Percentiles rank a stretch among this genome's conserved stretches.
Evolutionary conservation across 92 coral and sea anemone genomes (phyloP).

Genomic region (Palythoa grandiflora): DNA sequence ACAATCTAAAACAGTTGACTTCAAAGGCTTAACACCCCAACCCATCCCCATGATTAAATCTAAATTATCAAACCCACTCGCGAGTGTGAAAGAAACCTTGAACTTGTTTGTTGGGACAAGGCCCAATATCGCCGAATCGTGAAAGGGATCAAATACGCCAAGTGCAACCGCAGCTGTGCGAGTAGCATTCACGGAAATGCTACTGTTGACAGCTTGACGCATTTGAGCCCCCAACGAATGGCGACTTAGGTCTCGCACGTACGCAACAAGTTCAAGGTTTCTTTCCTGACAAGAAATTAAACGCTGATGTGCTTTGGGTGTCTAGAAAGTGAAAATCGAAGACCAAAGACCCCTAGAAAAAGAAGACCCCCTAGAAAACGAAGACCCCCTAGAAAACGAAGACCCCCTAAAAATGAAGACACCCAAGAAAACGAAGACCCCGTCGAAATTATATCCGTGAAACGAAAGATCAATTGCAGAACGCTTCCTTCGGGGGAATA

Average conservation of each 20-base stretch:
- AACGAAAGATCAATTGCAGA: too few species aligned
- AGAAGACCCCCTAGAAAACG: too few species aligned
- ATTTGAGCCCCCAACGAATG: constrained; percentile 37
- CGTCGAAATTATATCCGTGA: too few species aligned
- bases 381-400: too few species aligned
- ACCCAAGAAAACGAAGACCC: too few species aligned
- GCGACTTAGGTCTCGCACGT: constrained; percentile 27
- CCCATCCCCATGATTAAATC: constrained; percentile 27
- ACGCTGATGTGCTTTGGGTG: background rate
- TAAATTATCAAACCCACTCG: constrained; percentile 30
- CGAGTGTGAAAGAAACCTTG: constrained; percentile 37
- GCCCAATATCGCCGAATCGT: constrained; percentile 27
- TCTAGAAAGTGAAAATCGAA: too few species aligned
- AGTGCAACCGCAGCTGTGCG: constrained; percentile 9
- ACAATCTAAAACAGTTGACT: constrained; percentile 27
- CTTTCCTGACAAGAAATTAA: constrained; percentile 45
- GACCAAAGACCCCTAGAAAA: too few species aligned
- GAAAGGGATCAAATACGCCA: constrained; percentile 26
- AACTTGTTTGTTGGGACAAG: constrained; percentile 41
- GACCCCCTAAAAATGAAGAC: too few species aligned
- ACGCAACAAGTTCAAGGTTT: constrained; percentile 23
- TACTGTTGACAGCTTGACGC: constrained; percentile 24
- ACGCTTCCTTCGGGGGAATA: too few species aligned
- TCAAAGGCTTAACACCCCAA: constrained; percentile 54
- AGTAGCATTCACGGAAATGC: constrained; percentile 32